phyloP scores from a whole-genome alignment of 2,797 vertebrate genomes.

The Peromyscus eremicus region DNA sequence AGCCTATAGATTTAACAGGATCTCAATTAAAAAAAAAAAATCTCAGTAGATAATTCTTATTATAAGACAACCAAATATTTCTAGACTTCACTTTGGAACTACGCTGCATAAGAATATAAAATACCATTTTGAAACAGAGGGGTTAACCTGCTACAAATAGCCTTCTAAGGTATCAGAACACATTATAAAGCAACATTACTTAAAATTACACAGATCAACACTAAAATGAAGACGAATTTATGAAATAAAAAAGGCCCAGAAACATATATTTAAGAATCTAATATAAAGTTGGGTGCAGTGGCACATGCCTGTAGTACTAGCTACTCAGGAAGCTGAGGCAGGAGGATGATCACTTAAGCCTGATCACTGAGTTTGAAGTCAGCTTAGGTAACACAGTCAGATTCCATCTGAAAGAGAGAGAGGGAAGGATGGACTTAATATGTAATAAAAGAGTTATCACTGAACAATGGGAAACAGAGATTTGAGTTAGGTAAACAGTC shows the following conservation, averaged over 20 bases:
- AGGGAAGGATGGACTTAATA: neutral
- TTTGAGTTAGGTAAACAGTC: constrained; percentile 17
- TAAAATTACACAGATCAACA: constrained; percentile 39
- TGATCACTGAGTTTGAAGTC: neutral
- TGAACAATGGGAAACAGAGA: constrained; percentile 43
- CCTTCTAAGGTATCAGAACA: constrained; percentile 14
- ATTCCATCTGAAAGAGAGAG: neutral
- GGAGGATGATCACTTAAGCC: neutral
- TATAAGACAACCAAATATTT: constrained; percentile 39
- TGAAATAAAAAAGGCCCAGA: neutral
- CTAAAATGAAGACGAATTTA: neutral
- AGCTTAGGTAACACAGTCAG: neutral
- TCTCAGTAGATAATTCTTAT: constrained; percentile 18
- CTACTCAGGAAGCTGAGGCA: neutral
- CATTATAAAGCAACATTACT: constrained; percentile 40
- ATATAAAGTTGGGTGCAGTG: neutral
- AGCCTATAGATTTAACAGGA: constrained; percentile 29
- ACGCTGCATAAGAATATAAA: constrained; percentile 6
- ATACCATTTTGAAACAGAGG: constrained; percentile 2
- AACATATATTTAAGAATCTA: constrained; percentile 2
- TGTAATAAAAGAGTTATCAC: neutral
- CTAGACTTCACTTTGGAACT: constrained; percentile 54
- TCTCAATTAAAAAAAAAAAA: constrained; percentile 2
- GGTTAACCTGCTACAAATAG: constrained; percentile 16
- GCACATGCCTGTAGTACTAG: neutral